Conservation (phyloP, 2,888 invertebrate genomes). For the Andrena bicolor region DNA sequence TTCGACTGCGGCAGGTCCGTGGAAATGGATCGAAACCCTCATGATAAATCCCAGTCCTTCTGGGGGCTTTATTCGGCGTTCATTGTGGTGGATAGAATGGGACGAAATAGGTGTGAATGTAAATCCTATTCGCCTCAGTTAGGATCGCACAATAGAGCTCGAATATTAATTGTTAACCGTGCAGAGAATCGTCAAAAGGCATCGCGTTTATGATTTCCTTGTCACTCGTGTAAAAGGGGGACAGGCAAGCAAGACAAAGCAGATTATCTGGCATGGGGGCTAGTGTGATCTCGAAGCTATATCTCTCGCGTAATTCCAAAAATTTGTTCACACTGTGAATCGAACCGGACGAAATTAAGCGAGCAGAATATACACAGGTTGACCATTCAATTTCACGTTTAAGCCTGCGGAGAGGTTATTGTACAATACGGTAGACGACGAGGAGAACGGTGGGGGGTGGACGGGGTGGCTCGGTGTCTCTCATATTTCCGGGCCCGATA, state of each 20-base stretch:
- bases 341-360: background rate
- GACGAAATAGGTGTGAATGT: conserved; percentile 2
- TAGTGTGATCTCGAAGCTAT: background rate
- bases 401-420: conserved; percentile 13
- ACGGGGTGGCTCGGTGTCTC: conserved; percentile 33
- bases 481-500: conserved; percentile 64
- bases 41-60: conserved; percentile 6
- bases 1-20: conserved; percentile 5
- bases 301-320: background rate
- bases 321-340: background rate
- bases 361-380: background rate
- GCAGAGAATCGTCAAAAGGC: background rate
- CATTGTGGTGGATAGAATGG: background rate
- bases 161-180: background rate
- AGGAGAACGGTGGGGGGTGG: background rate
- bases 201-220: background rate
- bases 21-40: conserved; percentile 11
- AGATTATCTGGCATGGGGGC: background rate
- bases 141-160: background rate
- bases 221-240: background rate
- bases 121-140: background rate
- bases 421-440: background rate
- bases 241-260: background rate
- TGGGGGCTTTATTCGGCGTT: conserved; percentile 1
- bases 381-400: conserved; percentile 18